A percentile compares a stretch with the other conserved stretches of the same genome.
Evolutionary conservation across 2,113 vertebrate species (phyloP).

Genomic region (Quiscalus mexicanus): DNA sequence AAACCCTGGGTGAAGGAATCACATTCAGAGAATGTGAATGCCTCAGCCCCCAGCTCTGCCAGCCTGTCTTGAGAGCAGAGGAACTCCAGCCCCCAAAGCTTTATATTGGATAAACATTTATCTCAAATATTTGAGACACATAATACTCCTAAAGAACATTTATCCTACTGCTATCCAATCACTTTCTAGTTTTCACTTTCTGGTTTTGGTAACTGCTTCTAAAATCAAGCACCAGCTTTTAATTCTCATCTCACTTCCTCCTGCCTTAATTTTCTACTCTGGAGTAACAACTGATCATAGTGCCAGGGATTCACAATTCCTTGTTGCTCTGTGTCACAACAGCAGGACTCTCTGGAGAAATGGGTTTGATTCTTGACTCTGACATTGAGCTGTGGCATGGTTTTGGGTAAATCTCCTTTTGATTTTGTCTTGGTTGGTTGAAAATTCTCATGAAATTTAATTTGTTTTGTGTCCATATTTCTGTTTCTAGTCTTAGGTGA

Average conservation of each 20-base stretch:
- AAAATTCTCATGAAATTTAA: not conserved
- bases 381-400: not conserved
- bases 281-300: not conserved
- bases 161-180: not conserved
- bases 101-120: not conserved
- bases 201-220: not conserved
- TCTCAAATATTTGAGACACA: not conserved
- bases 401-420: not conserved
- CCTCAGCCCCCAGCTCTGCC: not conserved
- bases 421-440: not conserved
- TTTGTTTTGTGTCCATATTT: not conserved
- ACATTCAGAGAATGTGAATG: too few species aligned
- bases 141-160: not conserved
- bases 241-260: not conserved
- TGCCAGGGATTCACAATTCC: not conserved
- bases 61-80: not conserved
- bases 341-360: not conserved
- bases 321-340: not conserved
- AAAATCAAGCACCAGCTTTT: not conserved
- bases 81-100: not conserved
- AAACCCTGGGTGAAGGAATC: too few species aligned
- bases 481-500: not conserved
- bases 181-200: not conserved
- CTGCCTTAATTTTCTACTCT: not conserved
- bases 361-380: not conserved